A percentile compares a stretch with the other conserved stretches of the same genome.
Conservation (phyloP, 1,140 invertebrate species). For the Euura lappo region DNA sequence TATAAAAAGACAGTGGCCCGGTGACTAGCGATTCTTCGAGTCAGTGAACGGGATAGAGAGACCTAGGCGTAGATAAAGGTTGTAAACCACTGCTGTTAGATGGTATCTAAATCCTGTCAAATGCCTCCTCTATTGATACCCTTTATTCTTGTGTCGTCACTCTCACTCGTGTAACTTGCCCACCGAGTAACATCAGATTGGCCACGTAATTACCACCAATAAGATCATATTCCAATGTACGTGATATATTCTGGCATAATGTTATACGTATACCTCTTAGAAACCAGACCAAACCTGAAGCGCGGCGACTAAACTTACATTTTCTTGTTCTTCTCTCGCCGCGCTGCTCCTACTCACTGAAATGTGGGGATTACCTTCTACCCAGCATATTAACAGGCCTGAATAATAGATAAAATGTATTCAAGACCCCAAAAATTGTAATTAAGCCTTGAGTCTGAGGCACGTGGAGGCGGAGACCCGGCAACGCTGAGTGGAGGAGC, state of each 20-base stretch:
- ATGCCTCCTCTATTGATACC: constrained; percentile 47
- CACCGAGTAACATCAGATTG: constrained; percentile 3
- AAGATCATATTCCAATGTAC: background rate
- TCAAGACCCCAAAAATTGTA: constrained; percentile 5
- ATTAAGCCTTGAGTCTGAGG: background rate
- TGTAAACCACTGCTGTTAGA: constrained; percentile 51
- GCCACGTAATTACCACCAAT: constrained; percentile 16
- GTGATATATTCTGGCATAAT: constrained; percentile 14
- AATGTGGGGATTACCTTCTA: background rate
- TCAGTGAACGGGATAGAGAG: background rate
- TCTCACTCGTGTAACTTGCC: constrained; percentile 24
- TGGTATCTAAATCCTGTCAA: constrained; percentile 57
- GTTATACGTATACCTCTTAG: background rate
- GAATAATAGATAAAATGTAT: background rate
- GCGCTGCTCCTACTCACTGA: background rate
- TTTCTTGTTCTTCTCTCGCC: background rate
- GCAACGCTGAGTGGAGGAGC: background rate
- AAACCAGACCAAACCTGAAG: background rate
- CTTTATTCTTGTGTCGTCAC: constrained; percentile 52
- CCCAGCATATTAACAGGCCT: background rate
- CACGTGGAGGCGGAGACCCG: background rate
- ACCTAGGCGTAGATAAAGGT: constrained; percentile 35
- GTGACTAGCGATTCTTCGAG: constrained; percentile 35
- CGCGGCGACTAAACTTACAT: too few species aligned
- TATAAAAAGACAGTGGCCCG: constrained; percentile 8